Base-by-base conservation (phyloP, 2,888 invertebrate genomes). In the Archips crataeganus region DNA sequence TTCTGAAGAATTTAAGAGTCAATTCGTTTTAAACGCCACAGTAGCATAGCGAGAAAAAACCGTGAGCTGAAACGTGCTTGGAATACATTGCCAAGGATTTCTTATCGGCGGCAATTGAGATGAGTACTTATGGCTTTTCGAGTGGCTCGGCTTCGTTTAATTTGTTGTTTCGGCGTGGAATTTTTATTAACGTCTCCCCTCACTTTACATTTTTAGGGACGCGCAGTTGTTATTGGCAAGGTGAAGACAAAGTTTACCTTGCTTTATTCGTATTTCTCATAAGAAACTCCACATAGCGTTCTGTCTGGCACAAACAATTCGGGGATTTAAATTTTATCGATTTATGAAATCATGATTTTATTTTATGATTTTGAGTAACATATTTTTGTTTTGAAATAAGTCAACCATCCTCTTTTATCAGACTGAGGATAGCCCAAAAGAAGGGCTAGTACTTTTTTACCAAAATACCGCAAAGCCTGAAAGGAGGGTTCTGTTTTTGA, bases 61-160 rank as follows among this genome's bases (percentile, higher is more conserved):
- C 92, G 91, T 92, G 88, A 89, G 91, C 92, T 91, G 89, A 90
- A 92, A 94, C 94, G 94, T 94, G 94, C 93, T 85, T 83, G 84
- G 94, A 94, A 94, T 94, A 94, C 94, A 93, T 93, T 88, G 92
- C 86, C 84, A 85, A 85, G 90, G 94, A 94, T 94, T 94, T 93
- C 94, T 94, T 94, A 94, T 94, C 93, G 94, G 93, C 85, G 89
- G 94, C 94, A 93, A 94, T 94, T 93, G 94, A 94, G 94, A 94
- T 94, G 94, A 94, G 94, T 92, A 94, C 94, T 94, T 94, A 94
- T 94, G 94, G 94, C 92, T 94, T 93, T 93, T 93, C 94, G 92
- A 94, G 93, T 93, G 91, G 93, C 93, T 94, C 94, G 89, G 92
- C 92, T 93, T 92, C 94, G 92, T 94, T 94, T 94, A 94, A 94